Base-by-base conservation (phyloP, 2,888 invertebrate genomes). In the Mechanitis mazaeus region DNA sequence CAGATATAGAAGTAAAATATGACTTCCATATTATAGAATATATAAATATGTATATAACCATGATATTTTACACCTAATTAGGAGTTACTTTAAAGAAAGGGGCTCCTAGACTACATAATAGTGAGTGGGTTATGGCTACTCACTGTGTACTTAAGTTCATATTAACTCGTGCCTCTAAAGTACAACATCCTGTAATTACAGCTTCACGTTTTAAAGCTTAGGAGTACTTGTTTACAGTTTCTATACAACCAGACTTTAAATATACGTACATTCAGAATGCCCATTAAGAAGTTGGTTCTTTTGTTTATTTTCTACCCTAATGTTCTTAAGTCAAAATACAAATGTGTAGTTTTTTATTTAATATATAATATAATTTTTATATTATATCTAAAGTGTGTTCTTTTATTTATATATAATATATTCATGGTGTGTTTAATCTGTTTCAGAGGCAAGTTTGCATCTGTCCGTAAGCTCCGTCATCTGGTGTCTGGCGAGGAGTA, bases 401-500 rank as follows among this genome's bases (percentile, higher is more conserved):
- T 20, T 20, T 20, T 20, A 20, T 20, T 20, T 20, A 20, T 20
- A 20, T 20, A 20, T 20, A 20, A 20, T 20, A 20, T 20, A 20
- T 20, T 20, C 20, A 20, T 20, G 20, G 20, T 20, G 20, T 20
- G 20, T 20, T 20, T 20, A 7, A 9, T 9, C 31, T 3, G 28
- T 50, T 50, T 7, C 94, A 98, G 98, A 85, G 98, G 98, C 60
- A 98, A 98, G 91, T 98, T 98, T 85, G 98, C 98, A 56, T 96
- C 97, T 70, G 98, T 98, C 70, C 94, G 96, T 79, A 94, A 96
- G 85, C 96, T 97, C 80, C 93, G 95, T 45, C 96, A 98, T 91
- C 93, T 95, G 84, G 93, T 94, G 73, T 95, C 95, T 60, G 96
- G 96, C 64, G 93, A 94, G 77, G 95, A 95, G 80, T 98, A 96